phyloP scores from a whole-genome alignment of 2,797 vertebrate genomes.

The Notolabrus celidotus region DNA sequence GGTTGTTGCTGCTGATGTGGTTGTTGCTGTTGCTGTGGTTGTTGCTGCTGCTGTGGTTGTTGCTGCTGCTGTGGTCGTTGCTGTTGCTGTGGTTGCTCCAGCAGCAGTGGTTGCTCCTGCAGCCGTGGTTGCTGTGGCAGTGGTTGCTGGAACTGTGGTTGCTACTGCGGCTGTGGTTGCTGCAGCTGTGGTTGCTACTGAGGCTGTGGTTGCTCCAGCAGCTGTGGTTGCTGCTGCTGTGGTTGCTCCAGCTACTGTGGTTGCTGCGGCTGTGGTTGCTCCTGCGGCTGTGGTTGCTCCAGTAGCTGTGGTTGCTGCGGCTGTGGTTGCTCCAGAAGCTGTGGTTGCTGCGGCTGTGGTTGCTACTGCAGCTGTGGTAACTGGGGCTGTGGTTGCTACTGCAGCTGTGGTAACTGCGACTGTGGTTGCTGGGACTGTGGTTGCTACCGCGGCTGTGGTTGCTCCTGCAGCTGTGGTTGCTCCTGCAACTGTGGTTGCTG shows the following conservation, averaged over 20 bases:
- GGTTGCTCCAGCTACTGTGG: too few species aligned
- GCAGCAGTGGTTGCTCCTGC: too few species aligned
- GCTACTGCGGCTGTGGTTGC: too few species aligned
- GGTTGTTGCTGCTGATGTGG: not conserved
- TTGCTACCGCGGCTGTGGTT: not conserved
- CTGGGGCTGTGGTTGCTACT: not conserved
- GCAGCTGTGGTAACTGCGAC: not conserved
- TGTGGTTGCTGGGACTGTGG: not conserved
- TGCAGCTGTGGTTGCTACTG: too few species aligned
- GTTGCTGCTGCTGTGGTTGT: not conserved
- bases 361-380: not conserved
- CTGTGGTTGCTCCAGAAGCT: rapidly evolving
- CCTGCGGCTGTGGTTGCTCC: not conserved
- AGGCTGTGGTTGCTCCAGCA: too few species aligned
- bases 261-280: not conserved
- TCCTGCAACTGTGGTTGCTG: too few species aligned
- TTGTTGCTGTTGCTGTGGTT: not conserved
- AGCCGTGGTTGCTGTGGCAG: not conserved
- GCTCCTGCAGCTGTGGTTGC: not conserved
- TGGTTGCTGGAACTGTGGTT: too few species aligned
- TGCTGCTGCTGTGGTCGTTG: not conserved
- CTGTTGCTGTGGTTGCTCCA: not conserved
- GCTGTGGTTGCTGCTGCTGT: too few species aligned
- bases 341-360: not conserved
- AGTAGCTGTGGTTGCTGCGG: not conserved